Evolutionary conservation across 2,888 invertebrate genomes (phyloP), one percentile per base, ranked within the genome.

Genomic region (Perizoma affinitatum): DNA sequence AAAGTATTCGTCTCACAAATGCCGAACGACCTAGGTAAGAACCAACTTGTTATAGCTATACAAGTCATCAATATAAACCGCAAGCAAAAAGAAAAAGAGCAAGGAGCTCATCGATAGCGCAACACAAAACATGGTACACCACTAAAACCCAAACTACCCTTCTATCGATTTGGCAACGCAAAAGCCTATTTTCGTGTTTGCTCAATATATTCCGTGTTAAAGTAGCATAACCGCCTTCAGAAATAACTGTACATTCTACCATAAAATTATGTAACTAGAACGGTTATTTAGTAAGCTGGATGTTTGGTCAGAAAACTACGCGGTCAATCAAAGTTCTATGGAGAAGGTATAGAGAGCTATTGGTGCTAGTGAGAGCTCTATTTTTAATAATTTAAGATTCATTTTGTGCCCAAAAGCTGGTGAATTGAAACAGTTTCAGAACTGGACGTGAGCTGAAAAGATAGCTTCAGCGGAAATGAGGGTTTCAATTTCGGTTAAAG

Each of bases 181-280:
- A 63, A 58, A 61, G 58, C 61, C 60, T 58, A 42, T 52, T 57
- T 60, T 61, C 61, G 44, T 61, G 60, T 60, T 54, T 61, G 60
- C 54, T 54, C 41, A 45, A 35, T 48, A 11, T 1, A 35, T 40
- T 46, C 41, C 36, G 6, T 40, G 41, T 8, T 38, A 45, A 58
- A 63, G 53, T 8, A 6, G 7, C 48, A 5, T 42, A 49, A 10
- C n/a, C n/a, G 22, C 46, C 40, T 3, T 22, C 5, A 4, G 4
- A 6, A 6, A 51, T 8, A 10, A 43, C 11, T 43, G 34, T 4
- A 54, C 7, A 43, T 40, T 46, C n/a, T 5, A 57, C 43, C 36
- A 38, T 56, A 42, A 6, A 4, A 7, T 0, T 9, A 11, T 40
- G 5, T 0, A 4, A 8, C 34, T 40, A 36, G 41, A 47, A n/a